These are phyloP conservation scores for Stichodactyla mertensii DNA, from an alignment of 64 coral and sea anemone genomes.

Conservation along the genomic window DNA sequence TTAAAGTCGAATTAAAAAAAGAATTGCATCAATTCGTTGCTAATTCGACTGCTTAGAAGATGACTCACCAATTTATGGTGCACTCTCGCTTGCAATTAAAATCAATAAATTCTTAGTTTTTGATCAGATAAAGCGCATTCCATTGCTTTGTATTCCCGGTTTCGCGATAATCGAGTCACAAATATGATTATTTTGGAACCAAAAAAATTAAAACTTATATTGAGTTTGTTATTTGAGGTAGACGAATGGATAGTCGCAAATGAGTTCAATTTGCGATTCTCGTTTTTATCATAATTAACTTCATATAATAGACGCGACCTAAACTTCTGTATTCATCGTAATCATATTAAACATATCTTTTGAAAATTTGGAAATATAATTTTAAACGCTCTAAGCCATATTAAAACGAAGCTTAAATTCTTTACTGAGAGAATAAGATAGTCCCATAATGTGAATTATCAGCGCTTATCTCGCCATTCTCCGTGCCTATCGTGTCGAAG, in stretches of 20 bases:
- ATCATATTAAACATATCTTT: not conserved
- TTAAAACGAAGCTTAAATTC: not conserved
- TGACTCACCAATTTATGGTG: not conserved
- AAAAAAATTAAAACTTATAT: not conserved
- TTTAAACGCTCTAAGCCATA: not conserved
- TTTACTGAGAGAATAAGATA: conserved; percentile 1
- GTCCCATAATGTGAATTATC: not conserved
- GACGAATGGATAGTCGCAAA: not conserved
- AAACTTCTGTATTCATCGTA: not conserved
- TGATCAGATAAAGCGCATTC: not conserved
- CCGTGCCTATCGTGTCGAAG: not conserved
- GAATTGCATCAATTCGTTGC: not conserved
- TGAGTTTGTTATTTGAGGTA: not conserved
- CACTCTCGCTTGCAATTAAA: not conserved
- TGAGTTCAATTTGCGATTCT: not conserved
- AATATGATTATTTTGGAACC: not conserved
- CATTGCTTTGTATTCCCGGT: not conserved
- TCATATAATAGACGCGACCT: not conserved
- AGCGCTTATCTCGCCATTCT: not conserved
- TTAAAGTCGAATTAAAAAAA: not conserved
- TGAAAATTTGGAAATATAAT: not conserved
- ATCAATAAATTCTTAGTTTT: not conserved
- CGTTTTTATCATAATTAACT: not conserved
- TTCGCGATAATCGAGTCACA: not conserved
- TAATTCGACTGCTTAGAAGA: not conserved